Base-by-base conservation (phyloP, 2,797 vertebrate genomes). In the Oryzias dopingdopingensis region DNA sequence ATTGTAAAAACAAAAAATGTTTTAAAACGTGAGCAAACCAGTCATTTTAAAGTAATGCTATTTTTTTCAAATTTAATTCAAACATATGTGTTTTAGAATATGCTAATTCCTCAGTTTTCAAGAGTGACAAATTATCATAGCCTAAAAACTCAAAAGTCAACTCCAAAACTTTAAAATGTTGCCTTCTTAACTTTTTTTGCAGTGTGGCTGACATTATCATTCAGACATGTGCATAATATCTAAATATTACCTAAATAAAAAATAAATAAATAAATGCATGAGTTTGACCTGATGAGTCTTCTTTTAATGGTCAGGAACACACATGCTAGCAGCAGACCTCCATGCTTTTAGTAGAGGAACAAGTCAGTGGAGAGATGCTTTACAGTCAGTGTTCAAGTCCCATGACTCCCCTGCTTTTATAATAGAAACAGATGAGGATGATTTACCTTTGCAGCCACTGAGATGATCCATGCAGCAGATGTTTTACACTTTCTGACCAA, bases 401-500 rank as follows among this genome's bases (percentile, higher is more conserved):
- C 84, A 57, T 13, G 77, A 78, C 81, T 74, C 73, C 57, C 57
- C 70, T 74, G 78, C 72, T 72, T 81, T 75, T 67, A 63, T 80
- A 86, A 89, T 75, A 79, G 84, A 86, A 88, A 80, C 80, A 83
- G 87, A 88, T 74, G 68, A 86, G 86, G 79, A 80, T 95, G 94
- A 96, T 96, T 95, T 96, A 96, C 94, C 90, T 88, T 87, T 92
- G 51, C 72, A 94, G 93, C 91, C 93, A 92, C 92, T 88, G 93
- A 95, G 94, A 95, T 96, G 93, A 96, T 95, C 92, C 91, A 89
- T 90, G 88, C 92, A 95, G 94, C 95, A 97, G 95, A 96, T 97
- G 96, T 96, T 96, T 95, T 95, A 94, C 94, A 95, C 95, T 95
- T 96, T 96, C 94, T 97, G 95, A 95, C 94, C 95, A 94, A 96